Evolutionary conservation across 2,113 vertebrate species (phyloP), one percentile per base, ranked within the genome.

Genomic region (Sciurus niger): DNA sequence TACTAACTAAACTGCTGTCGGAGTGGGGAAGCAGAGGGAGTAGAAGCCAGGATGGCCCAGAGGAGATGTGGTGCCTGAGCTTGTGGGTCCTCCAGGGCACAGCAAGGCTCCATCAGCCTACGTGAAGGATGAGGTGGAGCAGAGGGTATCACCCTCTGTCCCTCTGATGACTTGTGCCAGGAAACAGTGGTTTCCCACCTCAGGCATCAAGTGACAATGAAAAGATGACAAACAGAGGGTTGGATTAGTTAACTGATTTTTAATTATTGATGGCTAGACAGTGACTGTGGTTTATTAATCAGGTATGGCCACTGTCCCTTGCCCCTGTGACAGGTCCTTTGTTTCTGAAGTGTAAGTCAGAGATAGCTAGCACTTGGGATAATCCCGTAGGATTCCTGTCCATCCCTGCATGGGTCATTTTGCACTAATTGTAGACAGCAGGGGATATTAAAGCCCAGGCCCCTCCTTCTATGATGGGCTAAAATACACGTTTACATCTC

Each of bases 391-490:
- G 51, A 58, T 58, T 67, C 63, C 25, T 84, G 8, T 68, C 14
- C 68, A 65, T 78, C 34, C 53, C 22, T 63, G 37, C 30, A 3
- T 40, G 40, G 43, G n/a, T 78, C 34, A 25, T 76, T 10, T 25
- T 60, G 30, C 28, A 43, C 70, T 67, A 53, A 89, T 37, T 88
- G 37, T 22, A 58, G 68, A n/a, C 67, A 89, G 13, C 11, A 53
- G 40, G 68, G 80, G 95, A 68, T 51, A 30, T 51, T 30, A 82
- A 74, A 80, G 55, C 79, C 51, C 13, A 70, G 68, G 22, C 34
- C 48, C 80, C n/a, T 91, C 28, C 78, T 96, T 86, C 80, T 92
- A 32, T 79, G n/a, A 51, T 25, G 74, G 60, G 37, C 72, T 93
- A 2, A 94, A 78, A 87, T n/a, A 34, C 2, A 95, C 34, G 65